Evolutionary conservation across 2,797 vertebrate genomes (phyloP).

Genomic region (Hippocampus kuda): DNA sequence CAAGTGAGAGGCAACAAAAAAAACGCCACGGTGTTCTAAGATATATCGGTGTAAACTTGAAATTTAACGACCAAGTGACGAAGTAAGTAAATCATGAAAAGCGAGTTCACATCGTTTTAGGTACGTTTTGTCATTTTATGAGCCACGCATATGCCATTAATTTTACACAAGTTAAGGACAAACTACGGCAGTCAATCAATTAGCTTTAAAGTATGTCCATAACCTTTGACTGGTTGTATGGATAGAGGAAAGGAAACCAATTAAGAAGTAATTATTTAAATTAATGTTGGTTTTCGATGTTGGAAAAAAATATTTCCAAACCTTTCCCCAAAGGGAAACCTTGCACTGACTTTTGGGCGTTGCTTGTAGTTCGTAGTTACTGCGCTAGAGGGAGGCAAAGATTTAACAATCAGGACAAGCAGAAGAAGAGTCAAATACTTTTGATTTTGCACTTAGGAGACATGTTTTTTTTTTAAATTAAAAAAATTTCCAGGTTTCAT

Average conservation of each 20-base stretch:
- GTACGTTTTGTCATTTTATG: no score
- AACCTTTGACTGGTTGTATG: not conserved
- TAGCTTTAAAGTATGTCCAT: not conserved
- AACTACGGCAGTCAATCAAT: not conserved
- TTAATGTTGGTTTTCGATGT: not conserved
- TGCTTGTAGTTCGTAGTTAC: not conserved
- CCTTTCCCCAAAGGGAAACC: not conserved
- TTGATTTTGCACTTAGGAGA: not conserved
- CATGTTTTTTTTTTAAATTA: no score
- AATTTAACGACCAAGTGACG: no score
- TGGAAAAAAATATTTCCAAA: not conserved
- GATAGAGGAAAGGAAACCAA: not conserved
- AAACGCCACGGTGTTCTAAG: no score
- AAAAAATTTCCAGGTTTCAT: no score
- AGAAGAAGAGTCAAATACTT: not conserved
- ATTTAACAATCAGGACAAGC: not conserved
- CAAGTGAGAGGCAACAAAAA: no score
- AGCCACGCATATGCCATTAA: no score
- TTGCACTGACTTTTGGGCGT: not conserved
- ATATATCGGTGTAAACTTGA: no score
- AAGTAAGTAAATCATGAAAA: no score
- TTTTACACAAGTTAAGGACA: no score
- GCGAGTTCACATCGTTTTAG: no score
- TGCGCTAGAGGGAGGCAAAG: constrained; percentile 32
- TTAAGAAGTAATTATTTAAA: not conserved